These are phyloP conservation scores for Pempheris klunzingeri DNA, from an alignment of 2,797 vertebrate species.

Conservation along the genomic window DNA sequence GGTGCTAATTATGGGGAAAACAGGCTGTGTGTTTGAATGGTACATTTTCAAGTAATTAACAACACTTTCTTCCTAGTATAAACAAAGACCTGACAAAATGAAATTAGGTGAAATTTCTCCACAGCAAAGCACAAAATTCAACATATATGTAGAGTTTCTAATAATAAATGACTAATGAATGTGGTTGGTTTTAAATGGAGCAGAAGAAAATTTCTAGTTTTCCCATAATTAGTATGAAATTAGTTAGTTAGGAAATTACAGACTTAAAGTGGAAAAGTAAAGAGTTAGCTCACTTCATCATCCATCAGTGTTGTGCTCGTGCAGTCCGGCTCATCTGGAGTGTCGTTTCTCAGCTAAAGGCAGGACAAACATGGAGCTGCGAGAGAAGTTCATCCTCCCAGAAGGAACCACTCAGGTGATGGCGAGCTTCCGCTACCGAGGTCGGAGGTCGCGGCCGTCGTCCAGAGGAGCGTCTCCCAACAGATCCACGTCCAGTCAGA, in stretches of 20 bases:
- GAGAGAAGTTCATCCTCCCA: constrained; percentile 98
- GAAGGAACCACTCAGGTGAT: constrained; percentile 96
- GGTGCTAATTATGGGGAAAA: neutral
- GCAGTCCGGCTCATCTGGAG: constrained; percentile 27
- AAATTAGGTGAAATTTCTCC: neutral
- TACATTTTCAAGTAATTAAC: neutral
- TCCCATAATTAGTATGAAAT: constrained; percentile 8
- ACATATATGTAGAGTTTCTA: neutral
- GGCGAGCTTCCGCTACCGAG: constrained; percentile 96
- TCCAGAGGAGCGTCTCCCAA: constrained; percentile 95
- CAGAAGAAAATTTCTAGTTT: neutral
- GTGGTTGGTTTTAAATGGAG: neutral
- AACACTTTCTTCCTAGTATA: neutral
- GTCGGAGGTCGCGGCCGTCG: constrained; percentile 94
- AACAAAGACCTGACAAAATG: neutral
- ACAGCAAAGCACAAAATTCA: neutral
- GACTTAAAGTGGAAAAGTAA: constrained; percentile 40
- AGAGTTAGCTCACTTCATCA: constrained; percentile 48
- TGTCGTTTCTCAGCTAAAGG: constrained; percentile 90
- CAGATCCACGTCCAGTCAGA: constrained; percentile 94
- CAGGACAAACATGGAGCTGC: constrained; percentile 95
- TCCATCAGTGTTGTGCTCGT: neutral
- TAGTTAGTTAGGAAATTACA: constrained; percentile 24
- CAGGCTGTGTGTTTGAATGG: neutral
- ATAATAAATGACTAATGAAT: neutral